Conservation (phyloP, 2,888 invertebrate species). For the Rhamphomyia laevipes region DNA sequence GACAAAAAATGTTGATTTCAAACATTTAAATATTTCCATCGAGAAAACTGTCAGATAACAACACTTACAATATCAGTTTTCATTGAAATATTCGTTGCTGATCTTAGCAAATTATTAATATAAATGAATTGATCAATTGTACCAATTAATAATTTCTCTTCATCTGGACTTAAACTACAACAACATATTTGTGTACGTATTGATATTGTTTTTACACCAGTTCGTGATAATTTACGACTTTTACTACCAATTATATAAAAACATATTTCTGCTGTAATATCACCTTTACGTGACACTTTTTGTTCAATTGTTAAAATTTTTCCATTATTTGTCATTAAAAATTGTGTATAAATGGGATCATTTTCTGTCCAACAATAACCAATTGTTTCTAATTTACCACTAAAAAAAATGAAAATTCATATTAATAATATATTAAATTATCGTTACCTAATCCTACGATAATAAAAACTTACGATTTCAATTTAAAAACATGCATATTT, state of each 20-base stretch:
- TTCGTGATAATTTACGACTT: conserved; percentile 46
- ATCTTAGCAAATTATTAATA: conserved; percentile 61
- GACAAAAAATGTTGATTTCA: neutral
- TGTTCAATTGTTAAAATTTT: conserved; percentile 72
- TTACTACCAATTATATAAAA: conserved; percentile 45
- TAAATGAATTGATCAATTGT: conserved; percentile 78
- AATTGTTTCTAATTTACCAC: conserved; percentile 58
- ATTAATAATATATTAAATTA: conserved; percentile 1
- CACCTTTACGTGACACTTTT: conserved; percentile 57
- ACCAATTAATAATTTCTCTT: conserved; percentile 63
- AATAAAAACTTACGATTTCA: conserved; percentile 47
- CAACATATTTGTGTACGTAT: conserved; percentile 58
- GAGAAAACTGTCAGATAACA: too few relatives aligned
- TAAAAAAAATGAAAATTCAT: conserved; percentile 29
- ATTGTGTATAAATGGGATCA: conserved; percentile 72
- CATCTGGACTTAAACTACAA: conserved; percentile 54
- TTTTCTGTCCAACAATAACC: conserved; percentile 78
- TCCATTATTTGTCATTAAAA: conserved; percentile 59
- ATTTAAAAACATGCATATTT: conserved; percentile 71
- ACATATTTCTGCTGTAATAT: conserved; percentile 60
- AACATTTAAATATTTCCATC: too few relatives aligned
- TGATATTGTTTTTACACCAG: conserved; percentile 54
- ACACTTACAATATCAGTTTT: conserved; percentile 68
- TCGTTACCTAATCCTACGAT: neutral
- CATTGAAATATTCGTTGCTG: conserved; percentile 56